Percentiles rank a stretch among this genome's conserved stretches.
Conservation (phyloP, 30 jellyfish, hydroid and myxozoan species). For the Aurelia aurita region DNA sequence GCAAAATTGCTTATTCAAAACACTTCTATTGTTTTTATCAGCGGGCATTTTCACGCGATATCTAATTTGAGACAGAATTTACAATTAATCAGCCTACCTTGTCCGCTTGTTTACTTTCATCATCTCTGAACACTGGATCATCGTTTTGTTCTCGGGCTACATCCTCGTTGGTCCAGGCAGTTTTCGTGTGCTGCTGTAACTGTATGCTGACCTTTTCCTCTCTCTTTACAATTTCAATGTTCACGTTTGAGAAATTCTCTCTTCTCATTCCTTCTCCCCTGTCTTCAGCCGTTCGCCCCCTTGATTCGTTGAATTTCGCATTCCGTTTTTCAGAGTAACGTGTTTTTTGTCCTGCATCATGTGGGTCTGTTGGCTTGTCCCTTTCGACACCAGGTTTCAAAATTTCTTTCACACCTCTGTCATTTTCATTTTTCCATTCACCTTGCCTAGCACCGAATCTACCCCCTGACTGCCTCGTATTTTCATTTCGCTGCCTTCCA, state of each 20-base stretch:
- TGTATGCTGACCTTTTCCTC: too few species aligned
- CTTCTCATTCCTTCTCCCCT: not conserved
- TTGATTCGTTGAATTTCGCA: not conserved
- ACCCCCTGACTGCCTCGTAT: not conserved
- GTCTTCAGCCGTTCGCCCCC: not conserved
- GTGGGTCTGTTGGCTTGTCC: too few species aligned
- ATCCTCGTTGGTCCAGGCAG: too few species aligned
- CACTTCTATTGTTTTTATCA: too few species aligned
- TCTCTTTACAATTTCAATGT: not conserved
- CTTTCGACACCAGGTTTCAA: too few species aligned
- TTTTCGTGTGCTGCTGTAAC: too few species aligned
- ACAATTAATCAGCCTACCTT: not conserved
- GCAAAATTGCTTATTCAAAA: too few species aligned
- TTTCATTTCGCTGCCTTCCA: not conserved
- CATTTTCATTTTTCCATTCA: not conserved
- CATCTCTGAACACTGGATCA: not conserved
- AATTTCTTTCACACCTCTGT: not conserved
- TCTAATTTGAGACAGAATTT: too few species aligned
- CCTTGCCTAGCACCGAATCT: not conserved
- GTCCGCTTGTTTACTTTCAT: not conserved
- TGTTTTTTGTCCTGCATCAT: too few species aligned
- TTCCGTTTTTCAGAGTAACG: too few species aligned
- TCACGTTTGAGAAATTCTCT: not conserved
- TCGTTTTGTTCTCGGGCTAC: not conserved
- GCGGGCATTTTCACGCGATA: too few species aligned